These are phyloP conservation scores for Trachelus iudaicus DNA, from an alignment of 2,888 invertebrate species.

Conservation along the genomic window DNA sequence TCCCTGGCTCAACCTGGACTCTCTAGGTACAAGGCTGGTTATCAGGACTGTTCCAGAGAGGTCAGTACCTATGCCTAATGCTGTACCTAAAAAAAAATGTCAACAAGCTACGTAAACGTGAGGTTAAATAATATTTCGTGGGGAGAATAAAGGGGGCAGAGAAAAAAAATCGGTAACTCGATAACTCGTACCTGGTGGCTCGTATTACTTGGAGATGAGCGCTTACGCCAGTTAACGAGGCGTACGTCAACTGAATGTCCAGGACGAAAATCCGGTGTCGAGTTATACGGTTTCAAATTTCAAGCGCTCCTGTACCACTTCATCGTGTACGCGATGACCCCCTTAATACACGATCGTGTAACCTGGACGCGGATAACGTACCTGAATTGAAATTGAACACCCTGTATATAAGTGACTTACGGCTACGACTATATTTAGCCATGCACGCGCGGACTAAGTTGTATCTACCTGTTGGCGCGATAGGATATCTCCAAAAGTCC, in stretches of 20 bases:
- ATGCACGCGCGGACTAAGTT: not conserved
- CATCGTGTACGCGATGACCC: not conserved
- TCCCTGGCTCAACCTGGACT: conserved; percentile 73
- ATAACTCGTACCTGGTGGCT: not conserved
- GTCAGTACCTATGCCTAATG: conserved; percentile 57
- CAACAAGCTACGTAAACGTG: not conserved
- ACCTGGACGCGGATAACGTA: not conserved
- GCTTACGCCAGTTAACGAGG: not conserved
- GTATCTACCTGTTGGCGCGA: conserved; percentile 6
- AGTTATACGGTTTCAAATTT: not conserved
- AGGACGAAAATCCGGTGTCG: not conserved
- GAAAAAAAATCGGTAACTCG: not conserved
- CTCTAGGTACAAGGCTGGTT: conserved; percentile 76
- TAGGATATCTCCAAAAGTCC: not conserved
- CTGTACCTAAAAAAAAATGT: not conserved
- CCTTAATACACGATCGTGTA: not conserved
- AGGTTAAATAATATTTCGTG: not conserved
- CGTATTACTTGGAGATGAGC: not conserved
- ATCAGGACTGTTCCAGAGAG: conserved; percentile 75
- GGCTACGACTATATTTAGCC: conserved; percentile 2
- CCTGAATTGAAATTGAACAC: not conserved
- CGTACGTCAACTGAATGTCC: not conserved
- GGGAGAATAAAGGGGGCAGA: not conserved
- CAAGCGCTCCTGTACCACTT: not conserved
- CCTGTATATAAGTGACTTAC: not conserved